Conservation (phyloP, 2,113 vertebrate genomes). For the Pteropus alecto region DNA sequence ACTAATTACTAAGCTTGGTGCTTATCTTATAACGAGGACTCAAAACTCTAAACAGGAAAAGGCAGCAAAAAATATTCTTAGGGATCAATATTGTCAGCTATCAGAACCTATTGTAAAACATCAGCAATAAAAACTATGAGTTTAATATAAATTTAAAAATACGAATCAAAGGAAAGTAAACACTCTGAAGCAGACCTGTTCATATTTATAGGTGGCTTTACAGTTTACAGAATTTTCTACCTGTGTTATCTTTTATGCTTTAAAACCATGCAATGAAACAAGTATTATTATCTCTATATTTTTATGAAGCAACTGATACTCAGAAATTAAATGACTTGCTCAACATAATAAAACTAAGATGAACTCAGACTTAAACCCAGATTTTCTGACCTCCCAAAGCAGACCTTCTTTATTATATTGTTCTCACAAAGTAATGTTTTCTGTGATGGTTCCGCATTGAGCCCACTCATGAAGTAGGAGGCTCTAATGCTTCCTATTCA, state of each 20-base stretch:
- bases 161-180: not conserved
- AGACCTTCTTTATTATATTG: not conserved
- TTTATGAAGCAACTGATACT: not conserved
- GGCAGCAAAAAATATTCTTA: not conserved
- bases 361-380: not conserved
- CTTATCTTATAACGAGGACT: not conserved
- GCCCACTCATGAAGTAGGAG: not conserved
- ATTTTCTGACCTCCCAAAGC: not conserved
- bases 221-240: not conserved
- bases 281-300: not conserved
- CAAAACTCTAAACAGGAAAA: conserved; percentile 27
- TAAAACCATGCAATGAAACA: not conserved
- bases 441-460: not conserved
- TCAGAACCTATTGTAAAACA: not conserved
- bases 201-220: not conserved
- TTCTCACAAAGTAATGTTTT: conserved; percentile 17
- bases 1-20: not conserved
- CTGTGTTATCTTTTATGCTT: not conserved
- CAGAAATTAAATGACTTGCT: not conserved
- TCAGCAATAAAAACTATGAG: not conserved
- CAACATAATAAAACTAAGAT: conserved; percentile 19
- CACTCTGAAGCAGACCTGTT: not conserved
- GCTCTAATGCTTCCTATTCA: not conserved
- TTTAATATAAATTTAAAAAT: conserved; percentile 47
- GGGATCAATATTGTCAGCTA: not conserved